Evolutionary conservation across 2,797 vertebrate species (phyloP).

Genomic region (Pseudochirops cupreus): DNA sequence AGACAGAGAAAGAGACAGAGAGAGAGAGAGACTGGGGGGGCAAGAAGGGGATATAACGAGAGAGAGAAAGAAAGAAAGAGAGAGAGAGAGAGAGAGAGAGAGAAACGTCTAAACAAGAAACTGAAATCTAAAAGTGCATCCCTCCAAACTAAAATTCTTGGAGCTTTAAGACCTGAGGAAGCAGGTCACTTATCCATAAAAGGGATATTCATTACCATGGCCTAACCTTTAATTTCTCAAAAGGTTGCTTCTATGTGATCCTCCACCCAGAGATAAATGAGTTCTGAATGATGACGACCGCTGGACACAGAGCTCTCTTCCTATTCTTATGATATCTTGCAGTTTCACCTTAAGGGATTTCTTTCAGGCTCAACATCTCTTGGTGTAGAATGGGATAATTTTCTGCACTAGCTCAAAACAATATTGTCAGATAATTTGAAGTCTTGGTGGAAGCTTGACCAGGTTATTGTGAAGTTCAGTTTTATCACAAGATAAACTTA

Average conservation of each 20-base stretch:
- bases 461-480: not conserved
- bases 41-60: no score
- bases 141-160: constrained; percentile 25
- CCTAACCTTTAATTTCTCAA: constrained; percentile 8
- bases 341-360: not conserved
- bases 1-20: no score
- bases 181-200: constrained; percentile 8
- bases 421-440: constrained; percentile 23
- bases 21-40: not conserved
- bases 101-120: constrained; percentile 18
- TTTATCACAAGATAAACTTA: constrained; percentile 7
- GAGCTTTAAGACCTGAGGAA: constrained; percentile 45
- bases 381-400: not conserved
- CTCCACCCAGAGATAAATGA: not conserved
- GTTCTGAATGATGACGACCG: not conserved
- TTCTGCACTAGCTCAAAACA: constrained; percentile 26
- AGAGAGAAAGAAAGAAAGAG: not conserved
- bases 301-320: not conserved
- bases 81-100: not conserved
- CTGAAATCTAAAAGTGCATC: not conserved
- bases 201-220: not conserved
- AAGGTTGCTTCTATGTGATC: not conserved
- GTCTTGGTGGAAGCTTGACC: constrained; percentile 4
- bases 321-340: constrained; percentile 11
- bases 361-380: constrained; percentile 5